Evolutionary conservation across 2,888 invertebrate species (phyloP).

Genomic region (Leucoma salicis): DNA sequence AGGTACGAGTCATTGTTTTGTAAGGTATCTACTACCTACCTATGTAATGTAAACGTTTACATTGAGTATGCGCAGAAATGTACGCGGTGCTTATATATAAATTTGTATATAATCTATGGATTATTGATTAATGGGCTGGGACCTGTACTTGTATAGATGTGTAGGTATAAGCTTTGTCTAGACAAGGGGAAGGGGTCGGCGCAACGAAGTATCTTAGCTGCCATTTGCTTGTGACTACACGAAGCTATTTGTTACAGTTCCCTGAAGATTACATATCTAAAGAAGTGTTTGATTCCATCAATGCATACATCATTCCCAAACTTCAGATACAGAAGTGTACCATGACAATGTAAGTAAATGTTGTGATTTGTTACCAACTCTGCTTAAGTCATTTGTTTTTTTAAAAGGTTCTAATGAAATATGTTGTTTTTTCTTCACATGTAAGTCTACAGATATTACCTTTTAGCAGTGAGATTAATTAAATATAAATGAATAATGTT

Average conservation of each 20-base stretch:
- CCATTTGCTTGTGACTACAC: not conserved
- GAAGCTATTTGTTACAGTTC: constrained; percentile 79
- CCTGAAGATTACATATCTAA: constrained; percentile 95
- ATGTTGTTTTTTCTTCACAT: no score
- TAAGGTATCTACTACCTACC: not conserved
- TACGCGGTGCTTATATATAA: constrained; percentile 2
- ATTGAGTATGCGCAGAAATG: constrained; percentile 11
- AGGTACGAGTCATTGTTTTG: constrained; percentile 75
- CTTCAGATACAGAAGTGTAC: constrained; percentile 94
- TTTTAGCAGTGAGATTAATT: no score
- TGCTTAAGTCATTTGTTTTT: no score
- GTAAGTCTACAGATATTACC: no score
- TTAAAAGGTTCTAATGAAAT: no score
- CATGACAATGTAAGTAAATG: constrained; percentile 91
- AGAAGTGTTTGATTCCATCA: constrained; percentile 96
- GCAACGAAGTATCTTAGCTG: not conserved
- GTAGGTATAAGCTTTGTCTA: constrained; percentile 17
- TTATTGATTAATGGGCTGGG: constrained; percentile 23
- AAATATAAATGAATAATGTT: no score
- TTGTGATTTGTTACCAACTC: not conserved
- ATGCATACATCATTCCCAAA: constrained; percentile 97
- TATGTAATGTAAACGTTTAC: not conserved
- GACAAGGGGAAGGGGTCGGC: constrained; percentile 3
- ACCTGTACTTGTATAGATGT: constrained; percentile 6
- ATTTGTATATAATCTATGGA: constrained; percentile 8